These are phyloP conservation scores for Apamea sordens DNA, from an alignment of 2,888 invertebrate genomes.

Conservation along the genomic window DNA sequence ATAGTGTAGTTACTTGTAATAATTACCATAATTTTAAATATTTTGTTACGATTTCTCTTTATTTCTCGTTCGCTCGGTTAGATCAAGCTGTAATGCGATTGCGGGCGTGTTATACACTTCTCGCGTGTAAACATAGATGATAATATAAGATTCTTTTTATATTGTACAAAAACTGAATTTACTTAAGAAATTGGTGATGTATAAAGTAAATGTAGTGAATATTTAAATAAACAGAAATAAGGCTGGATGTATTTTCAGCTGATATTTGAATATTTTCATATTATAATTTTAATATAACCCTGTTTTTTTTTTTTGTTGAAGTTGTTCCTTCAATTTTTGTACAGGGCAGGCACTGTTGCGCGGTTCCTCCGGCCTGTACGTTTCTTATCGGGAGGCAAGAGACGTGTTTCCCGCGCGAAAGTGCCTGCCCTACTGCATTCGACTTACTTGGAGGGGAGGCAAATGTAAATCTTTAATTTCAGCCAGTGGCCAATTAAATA, in stretches of 20 bases:
- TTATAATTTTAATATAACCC: slow-evolving; percentile 91
- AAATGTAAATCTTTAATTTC: slow-evolving; percentile 88
- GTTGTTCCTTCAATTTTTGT: slow-evolving; percentile 88
- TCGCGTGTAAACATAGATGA: slow-evolving; percentile 86
- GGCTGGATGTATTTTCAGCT: slow-evolving; percentile 88
- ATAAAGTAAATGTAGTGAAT: slow-evolving; percentile 90
- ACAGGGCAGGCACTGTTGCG: slow-evolving; percentile 79
- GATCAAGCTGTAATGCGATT: slow-evolving; percentile 83
- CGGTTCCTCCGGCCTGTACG: slow-evolving; percentile 48
- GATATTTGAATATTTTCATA: slow-evolving; percentile 91
- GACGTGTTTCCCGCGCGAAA: slow-evolving; percentile 64
- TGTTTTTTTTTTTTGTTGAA: slow-evolving; percentile 89
- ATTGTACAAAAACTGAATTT: slow-evolving; percentile 91
- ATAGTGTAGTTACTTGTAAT: slow-evolving; percentile 89
- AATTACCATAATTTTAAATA: slow-evolving; percentile 89
- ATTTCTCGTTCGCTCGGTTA: slow-evolving; percentile 86
- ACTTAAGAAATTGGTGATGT: slow-evolving; percentile 91
- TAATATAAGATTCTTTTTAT: slow-evolving; percentile 90
- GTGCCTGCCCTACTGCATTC: slow-evolving; percentile 78
- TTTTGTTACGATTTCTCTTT: slow-evolving; percentile 88
- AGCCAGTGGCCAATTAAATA: slow-evolving; percentile 90
- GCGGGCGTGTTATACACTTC: slow-evolving; percentile 85
- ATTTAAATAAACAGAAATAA: slow-evolving; percentile 90
- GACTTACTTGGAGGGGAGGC: slow-evolving; percentile 83
- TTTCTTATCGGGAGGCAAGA: slow-evolving; percentile 43